A percentile compares a stretch with the other conserved stretches of the same genome.
Evolutionary conservation across 2,888 invertebrate species (phyloP).

Genomic region (Stomorhina lunata): DNA sequence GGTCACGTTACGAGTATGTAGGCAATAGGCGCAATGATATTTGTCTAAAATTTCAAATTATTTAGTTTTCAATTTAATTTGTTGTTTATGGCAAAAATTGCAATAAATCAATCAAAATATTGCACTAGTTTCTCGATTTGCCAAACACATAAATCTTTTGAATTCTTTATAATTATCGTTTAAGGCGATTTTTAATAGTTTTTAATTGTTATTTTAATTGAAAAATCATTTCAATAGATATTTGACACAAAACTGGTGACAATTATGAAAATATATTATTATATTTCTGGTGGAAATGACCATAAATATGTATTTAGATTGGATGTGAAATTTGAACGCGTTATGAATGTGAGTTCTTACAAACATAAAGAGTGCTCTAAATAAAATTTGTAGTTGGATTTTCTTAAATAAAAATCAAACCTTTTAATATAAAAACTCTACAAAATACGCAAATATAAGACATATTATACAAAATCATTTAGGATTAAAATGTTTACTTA

Average conservation of each 20-base stretch:
- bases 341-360: no score
- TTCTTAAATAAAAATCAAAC: no score
- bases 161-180: constrained; percentile 8
- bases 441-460: no score
- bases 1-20: no score
- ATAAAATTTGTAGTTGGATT: no score
- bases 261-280: background rate
- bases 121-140: background rate
- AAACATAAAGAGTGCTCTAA: no score
- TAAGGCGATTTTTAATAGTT: constrained; percentile 20
- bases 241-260: background rate
- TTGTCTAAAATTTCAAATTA: constrained; percentile 21
- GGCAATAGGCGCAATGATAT: constrained; percentile 5
- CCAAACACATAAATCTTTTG: background rate
- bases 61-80: constrained; percentile 3
- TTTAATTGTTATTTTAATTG: constrained; percentile 5
- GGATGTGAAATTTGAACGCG: background rate
- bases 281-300: background rate
- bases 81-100: background rate
- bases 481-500: no score
- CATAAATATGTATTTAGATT: background rate
- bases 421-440: no score
- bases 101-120: constrained; percentile 49
- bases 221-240: background rate
- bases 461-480: no score